A percentile compares a stretch with the other conserved stretches of the same genome.
Conservation (phyloP, 2,888 invertebrate species). For the Polydrusus cervinus region DNA sequence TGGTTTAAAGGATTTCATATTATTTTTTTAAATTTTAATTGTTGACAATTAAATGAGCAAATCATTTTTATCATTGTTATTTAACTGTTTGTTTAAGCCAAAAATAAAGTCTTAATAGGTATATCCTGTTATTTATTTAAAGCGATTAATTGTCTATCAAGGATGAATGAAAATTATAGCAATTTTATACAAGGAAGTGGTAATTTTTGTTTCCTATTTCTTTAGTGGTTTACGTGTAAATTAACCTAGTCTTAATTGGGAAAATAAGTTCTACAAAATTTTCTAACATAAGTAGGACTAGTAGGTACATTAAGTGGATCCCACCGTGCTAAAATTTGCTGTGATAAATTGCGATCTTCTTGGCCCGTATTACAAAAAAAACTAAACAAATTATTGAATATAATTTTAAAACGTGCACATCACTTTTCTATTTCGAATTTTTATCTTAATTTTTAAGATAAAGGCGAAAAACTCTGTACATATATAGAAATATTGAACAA, state of each 20-base stretch:
- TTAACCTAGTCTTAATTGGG: background rate
- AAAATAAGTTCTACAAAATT: too few species aligned
- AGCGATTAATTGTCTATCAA: constrained; percentile 18
- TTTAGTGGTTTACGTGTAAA: background rate
- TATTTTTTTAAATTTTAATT: background rate
- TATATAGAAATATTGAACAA: too few species aligned
- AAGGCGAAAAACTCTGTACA: too few species aligned
- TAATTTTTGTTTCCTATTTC: constrained; percentile 5
- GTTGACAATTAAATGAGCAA: constrained; percentile 11
- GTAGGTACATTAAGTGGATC: too few species aligned
- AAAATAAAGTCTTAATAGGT: constrained; percentile 15
- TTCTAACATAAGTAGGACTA: too few species aligned
- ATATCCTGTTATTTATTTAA: constrained; percentile 30
- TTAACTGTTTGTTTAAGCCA: background rate
- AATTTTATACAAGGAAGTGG: background rate
- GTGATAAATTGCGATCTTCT: too few species aligned
- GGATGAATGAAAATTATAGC: constrained; percentile 11
- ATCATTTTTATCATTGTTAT: constrained; percentile 16
- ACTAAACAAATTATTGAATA: too few species aligned
- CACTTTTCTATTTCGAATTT: too few species aligned
- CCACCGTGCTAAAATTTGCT: too few species aligned
- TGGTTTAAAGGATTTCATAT: background rate
- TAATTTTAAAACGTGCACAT: too few species aligned
- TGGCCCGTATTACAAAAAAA: too few species aligned
- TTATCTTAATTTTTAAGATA: too few species aligned